These are phyloP conservation scores for Menidia beryllina DNA, from an alignment of 2,113 vertebrate species.

Conservation along the genomic window DNA sequence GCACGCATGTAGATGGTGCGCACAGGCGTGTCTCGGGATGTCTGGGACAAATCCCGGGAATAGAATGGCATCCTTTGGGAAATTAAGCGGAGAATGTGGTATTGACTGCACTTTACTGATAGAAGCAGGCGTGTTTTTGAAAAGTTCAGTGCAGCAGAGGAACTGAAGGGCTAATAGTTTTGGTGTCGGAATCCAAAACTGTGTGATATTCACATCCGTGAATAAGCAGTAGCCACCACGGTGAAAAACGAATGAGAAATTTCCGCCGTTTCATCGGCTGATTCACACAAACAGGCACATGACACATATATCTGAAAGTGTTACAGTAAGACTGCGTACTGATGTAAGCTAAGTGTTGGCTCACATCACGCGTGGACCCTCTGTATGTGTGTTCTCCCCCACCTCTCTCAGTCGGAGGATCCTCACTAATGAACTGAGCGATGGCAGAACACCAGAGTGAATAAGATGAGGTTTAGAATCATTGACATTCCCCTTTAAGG, in stretches of 20 bases:
- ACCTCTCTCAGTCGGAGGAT: neutral
- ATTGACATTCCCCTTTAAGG: slow-evolving; percentile 47
- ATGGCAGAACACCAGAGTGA: slow-evolving; percentile 4
- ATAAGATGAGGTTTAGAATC: slow-evolving; percentile 19
- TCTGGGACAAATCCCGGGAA: slow-evolving; percentile 8
- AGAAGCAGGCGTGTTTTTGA: slow-evolving; percentile 47
- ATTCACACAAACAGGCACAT: neutral
- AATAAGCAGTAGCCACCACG: neutral
- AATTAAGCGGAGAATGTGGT: slow-evolving; percentile 66
- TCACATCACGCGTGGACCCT: neutral
- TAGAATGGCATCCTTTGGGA: slow-evolving; percentile 59
- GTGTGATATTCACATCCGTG: slow-evolving; percentile 3
- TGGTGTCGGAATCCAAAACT: slow-evolving; percentile 12
- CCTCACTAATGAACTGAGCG: slow-evolving; percentile 16
- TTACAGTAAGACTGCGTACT: neutral
- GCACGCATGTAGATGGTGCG: slow-evolving; percentile 32
- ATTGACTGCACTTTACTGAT: slow-evolving; percentile 64
- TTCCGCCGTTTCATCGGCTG: too few relatives aligned
- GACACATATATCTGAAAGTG: neutral
- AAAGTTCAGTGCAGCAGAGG: slow-evolving; percentile 21
- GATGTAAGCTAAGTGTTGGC: slow-evolving; percentile 10
- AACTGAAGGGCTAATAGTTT: slow-evolving; percentile 50
- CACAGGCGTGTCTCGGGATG: slow-evolving; percentile 1
- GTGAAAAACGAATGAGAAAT: neutral
- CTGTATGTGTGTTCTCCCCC: neutral